Percentiles rank a stretch among this genome's conserved stretches.
Conservation (phyloP, 2,888 invertebrate genomes). For the Lasiommata megera region DNA sequence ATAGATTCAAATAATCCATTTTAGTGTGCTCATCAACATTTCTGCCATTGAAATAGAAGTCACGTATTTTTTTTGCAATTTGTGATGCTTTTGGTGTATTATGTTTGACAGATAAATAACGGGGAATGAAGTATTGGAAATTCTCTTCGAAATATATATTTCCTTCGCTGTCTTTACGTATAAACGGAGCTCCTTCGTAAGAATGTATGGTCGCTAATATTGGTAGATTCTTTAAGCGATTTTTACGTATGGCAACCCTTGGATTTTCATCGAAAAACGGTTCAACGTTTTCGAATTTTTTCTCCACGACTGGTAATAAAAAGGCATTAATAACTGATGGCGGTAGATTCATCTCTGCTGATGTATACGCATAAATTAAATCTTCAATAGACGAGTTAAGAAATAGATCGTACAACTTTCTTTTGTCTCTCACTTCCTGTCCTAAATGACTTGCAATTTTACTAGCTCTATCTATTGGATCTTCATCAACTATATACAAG, state of each 20-base stretch:
- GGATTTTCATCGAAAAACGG: constrained; percentile 55
- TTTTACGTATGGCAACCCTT: constrained; percentile 41
- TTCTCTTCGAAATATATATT: constrained; percentile 49
- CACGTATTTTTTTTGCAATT: constrained; percentile 41
- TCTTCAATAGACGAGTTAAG: constrained; percentile 49
- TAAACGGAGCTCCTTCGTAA: constrained; percentile 58
- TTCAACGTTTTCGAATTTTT: constrained; percentile 50
- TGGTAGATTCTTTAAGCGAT: constrained; percentile 53
- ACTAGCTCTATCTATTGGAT: constrained; percentile 52
- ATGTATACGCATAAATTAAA: constrained; percentile 47
- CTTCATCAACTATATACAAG: constrained; percentile 52
- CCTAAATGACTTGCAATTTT: constrained; percentile 50
- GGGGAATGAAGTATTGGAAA: constrained; percentile 53
- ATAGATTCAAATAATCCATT: constrained; percentile 47
- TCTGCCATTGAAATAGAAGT: constrained; percentile 53
- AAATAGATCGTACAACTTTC: constrained; percentile 49
- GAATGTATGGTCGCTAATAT: constrained; percentile 48
- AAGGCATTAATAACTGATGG: constrained; percentile 44
- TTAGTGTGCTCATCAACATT: constrained; percentile 38
- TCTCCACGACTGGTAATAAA: constrained; percentile 60
- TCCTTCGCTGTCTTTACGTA: constrained; percentile 45
- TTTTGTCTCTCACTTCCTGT: constrained; percentile 40
- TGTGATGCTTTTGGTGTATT: constrained; percentile 35
- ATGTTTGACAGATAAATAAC: constrained; percentile 40
- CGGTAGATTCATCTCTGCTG: constrained; percentile 47